These are phyloP conservation scores for Heliangelus exortis DNA, from an alignment of 2,797 vertebrate species.

Conservation along the genomic window DNA sequence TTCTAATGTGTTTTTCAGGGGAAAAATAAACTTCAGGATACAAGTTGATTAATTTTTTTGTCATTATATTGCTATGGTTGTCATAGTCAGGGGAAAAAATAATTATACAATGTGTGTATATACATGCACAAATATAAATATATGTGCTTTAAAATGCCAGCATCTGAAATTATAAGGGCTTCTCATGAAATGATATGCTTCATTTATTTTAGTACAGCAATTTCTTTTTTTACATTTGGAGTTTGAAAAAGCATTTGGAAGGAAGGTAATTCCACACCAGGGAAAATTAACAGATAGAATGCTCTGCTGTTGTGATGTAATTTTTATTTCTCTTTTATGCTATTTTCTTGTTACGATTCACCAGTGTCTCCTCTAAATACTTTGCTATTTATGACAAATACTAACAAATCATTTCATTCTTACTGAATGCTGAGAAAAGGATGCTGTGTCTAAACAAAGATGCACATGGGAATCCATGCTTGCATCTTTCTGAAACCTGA, in stretches of 20 bases:
- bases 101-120: constrained; percentile 68
- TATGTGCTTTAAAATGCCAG: constrained; percentile 62
- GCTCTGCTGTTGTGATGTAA: not conserved
- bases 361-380: constrained; percentile 26
- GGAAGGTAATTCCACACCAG: not conserved
- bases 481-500: constrained; percentile 37
- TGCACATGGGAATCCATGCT: constrained; percentile 69
- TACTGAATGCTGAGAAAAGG: constrained; percentile 60
- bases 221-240: constrained; percentile 12
- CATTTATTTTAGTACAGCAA: constrained; percentile 59
- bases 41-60: constrained; percentile 76
- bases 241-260: constrained; percentile 38
- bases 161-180: constrained; percentile 57
- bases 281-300: constrained; percentile 16
- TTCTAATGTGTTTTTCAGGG: constrained; percentile 69
- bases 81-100: constrained; percentile 64
- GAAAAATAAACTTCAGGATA: constrained; percentile 76
- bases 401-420: constrained; percentile 71
- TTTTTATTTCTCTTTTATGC: constrained; percentile 45
- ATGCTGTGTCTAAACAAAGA: constrained; percentile 63
- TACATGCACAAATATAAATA: constrained; percentile 71
- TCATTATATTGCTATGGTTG: constrained; percentile 66
- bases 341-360: constrained; percentile 34
- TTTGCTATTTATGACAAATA: constrained; percentile 64
- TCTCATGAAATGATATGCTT: constrained; percentile 55